Evolutionary conservation across 2,888 invertebrate genomes (phyloP), one percentile per base, ranked within the genome.

Genomic region (Yponomeuta malinellus): DNA sequence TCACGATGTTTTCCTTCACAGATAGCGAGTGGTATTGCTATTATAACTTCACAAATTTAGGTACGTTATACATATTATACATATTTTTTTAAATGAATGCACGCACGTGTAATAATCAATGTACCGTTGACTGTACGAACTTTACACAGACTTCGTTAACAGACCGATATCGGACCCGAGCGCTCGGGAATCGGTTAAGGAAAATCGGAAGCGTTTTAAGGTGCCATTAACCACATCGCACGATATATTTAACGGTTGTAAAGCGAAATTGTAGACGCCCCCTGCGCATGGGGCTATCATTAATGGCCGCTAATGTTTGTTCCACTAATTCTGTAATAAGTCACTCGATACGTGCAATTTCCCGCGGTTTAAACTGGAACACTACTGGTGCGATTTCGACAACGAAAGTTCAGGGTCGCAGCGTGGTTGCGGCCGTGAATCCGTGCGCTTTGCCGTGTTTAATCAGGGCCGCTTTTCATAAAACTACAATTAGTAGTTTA

Each of bases 191-290:
- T 59, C 15, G 52, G 52, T 59, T 4, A 15, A 59, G 15, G 81
- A 83, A 83, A 85, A 87, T 85, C 79, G 82, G 83, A 82, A 83
- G 81, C 82, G 76, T 15, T 67, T 43, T n/a, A n/a, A 33, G 67
- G 67, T 67, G 12, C 67, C 10, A 65, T 65, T 65, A 33, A 31
- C 65, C 52, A 59, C 72, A 71, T 72, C 63, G 70, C 70, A 72
- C 72, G 70, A 71, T 65, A 73, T 59, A 15, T 59, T 74, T 73
- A 71, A 29, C 37, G 65, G 64, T 63, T 48, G 37, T 29, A 37
- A 48, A 70, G 70, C 66, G 63, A 71, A 71, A 70, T 72, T 64
- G 23, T 69, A 63, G 3, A 59, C 68, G 64, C 71, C 48, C 31
- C 63, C 68, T 68, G 29, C 65, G 52, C 68, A 64, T 69, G 29